Evolutionary conservation across 2,113 vertebrate genomes (phyloP).

Genomic region (Motacilla tschutschensis): DNA sequence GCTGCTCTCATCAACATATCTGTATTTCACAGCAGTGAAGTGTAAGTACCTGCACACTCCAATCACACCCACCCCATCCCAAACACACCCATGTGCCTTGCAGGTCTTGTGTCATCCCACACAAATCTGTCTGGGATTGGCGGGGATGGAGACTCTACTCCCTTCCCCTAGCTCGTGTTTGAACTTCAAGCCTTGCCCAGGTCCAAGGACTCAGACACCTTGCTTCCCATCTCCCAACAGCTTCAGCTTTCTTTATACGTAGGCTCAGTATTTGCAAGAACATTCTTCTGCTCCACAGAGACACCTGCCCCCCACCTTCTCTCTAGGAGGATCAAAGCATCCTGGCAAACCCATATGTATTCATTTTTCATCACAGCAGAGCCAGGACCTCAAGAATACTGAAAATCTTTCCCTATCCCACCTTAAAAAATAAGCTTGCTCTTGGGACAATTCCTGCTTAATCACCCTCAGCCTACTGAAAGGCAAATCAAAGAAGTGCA

Average conservation of each 20-base stretch:
- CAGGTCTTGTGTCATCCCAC: background rate
- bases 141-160: background rate
- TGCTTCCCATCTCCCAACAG: background rate
- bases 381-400: background rate
- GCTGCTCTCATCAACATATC: background rate
- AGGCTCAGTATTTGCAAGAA: background rate
- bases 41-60: background rate
- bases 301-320: background rate
- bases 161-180: background rate
- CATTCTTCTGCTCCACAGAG: background rate
- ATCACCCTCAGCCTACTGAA: background rate
- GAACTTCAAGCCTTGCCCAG: background rate
- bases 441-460: background rate
- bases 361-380: background rate
- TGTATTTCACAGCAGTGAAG: background rate
- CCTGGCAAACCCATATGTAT: background rate
- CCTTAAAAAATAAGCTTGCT: background rate
- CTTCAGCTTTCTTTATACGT: accelerated
- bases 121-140: background rate
- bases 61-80: background rate
- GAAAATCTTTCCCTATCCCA: background rate
- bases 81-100: background rate
- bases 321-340: background rate
- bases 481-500: background rate
- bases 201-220: background rate